phyloP scores from a whole-genome alignment of 1,140 invertebrate genomes.

The Aphelenchoides avenae region DNA sequence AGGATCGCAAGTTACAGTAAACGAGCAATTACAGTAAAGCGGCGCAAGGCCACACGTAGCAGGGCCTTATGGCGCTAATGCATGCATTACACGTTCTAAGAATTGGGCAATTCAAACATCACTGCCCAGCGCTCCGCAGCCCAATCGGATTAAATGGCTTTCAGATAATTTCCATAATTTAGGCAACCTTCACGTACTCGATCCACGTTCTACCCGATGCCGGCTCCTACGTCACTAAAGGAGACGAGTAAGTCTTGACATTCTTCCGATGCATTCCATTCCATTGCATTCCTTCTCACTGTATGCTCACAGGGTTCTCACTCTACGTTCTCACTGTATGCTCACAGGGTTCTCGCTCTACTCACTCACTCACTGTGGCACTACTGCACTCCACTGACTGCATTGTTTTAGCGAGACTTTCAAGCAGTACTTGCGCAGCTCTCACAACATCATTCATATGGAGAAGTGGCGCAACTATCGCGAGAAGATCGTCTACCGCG shows the following conservation, averaged over 20 bases:
- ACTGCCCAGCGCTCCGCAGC: no score
- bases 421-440: constrained; percentile 24
- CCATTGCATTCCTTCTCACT: no score
- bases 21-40: no score
- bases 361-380: background rate
- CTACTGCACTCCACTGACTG: no score
- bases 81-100: no score
- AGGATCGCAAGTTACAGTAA: no score
- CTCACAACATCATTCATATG: constrained; percentile 38
- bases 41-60: no score
- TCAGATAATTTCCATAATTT: constrained; percentile 12
- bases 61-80: no score
- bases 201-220: constrained; percentile 16
- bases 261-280: no score
- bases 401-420: constrained; percentile 38
- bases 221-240: constrained; percentile 1
- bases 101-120: no score
- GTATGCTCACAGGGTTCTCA: background rate
- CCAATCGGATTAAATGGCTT: background rate
- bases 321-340: no score
- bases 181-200: constrained; percentile 41
- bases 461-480: constrained; percentile 42
- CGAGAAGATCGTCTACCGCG: constrained; percentile 36
- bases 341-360: background rate
- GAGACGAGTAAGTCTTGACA: constrained; percentile 22